These are phyloP conservation scores for Syngnathus floridae DNA, from an alignment of 2,113 vertebrate genomes.

Conservation along the genomic window DNA sequence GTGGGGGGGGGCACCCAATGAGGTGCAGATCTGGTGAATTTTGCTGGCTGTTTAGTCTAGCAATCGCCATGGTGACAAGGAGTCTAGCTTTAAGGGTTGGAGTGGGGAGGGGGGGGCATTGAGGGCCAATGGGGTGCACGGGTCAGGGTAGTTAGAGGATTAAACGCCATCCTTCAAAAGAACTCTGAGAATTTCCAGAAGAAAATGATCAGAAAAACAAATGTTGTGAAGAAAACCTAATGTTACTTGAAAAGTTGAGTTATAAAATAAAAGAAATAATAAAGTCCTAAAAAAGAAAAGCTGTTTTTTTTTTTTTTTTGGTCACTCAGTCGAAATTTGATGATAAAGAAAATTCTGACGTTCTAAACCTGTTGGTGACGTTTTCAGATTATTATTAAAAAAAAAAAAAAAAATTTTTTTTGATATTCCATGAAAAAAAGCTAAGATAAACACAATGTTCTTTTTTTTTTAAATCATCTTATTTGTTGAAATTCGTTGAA, in stretches of 20 bases:
- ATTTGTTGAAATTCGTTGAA: no score
- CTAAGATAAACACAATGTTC: no score
- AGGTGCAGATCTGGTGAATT: slow-evolving; percentile 63
- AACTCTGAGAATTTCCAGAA: not conserved
- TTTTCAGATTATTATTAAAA: no score
- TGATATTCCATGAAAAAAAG: no score
- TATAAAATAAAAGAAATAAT: no score
- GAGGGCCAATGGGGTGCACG: slow-evolving; percentile 9
- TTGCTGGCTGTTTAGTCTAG: slow-evolving; percentile 91
- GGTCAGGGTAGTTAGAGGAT: slow-evolving; percentile 37
- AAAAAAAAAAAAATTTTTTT: no score
- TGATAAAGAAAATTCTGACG: no score
- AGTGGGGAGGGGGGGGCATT: slow-evolving; percentile 8
- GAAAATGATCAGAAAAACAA: not conserved
- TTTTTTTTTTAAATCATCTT: no score
- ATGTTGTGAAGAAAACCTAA: not conserved
- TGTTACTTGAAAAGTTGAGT: not conserved
- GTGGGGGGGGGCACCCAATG: slow-evolving; percentile 30
- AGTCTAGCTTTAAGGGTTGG: slow-evolving; percentile 67
- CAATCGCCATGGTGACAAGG: slow-evolving; percentile 84
- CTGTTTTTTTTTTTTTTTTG: no score
- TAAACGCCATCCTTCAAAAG: slow-evolving; percentile 1
- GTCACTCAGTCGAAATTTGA: no score
- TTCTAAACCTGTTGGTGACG: no score
- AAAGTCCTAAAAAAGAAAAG: no score